Evolutionary conservation across 2,113 vertebrate genomes (phyloP).

Genomic region (Nibea coibor): DNA sequence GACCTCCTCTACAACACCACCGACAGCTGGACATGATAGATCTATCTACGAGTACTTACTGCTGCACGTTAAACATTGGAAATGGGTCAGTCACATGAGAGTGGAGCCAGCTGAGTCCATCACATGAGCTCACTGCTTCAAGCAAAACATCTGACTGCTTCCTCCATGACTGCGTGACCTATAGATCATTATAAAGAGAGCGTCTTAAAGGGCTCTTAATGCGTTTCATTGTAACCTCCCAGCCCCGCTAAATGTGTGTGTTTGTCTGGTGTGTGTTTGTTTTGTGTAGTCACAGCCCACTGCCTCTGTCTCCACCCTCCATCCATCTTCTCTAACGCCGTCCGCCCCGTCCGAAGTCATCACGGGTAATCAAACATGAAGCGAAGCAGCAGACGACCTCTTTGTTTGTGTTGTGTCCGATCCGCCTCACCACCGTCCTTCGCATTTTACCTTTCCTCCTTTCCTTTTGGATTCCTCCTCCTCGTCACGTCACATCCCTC

Average conservation of each 20-base stretch:
- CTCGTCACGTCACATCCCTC: constrained; percentile 8
- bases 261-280: neutral
- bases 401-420: constrained; percentile 4
- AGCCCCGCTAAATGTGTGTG: neutral
- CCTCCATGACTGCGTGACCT: neutral
- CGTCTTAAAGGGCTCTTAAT: neutral
- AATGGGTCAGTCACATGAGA: neutral
- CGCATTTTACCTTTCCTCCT: neutral
- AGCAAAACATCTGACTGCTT: neutral
- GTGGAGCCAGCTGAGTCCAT: neutral
- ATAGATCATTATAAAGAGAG: neutral
- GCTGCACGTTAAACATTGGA: neutral
- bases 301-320: neutral
- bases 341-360: constrained; percentile 30
- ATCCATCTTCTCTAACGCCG: constrained; percentile 28
- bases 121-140: neutral
- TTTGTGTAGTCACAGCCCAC: constrained; percentile 18
- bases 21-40: too few species aligned
- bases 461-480: constrained; percentile 31
- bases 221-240: neutral
- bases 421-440: constrained; percentile 29
- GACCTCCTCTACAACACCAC: too few species aligned
- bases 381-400: constrained; percentile 32
- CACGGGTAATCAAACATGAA: constrained; percentile 55
- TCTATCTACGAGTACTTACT: too few species aligned